Evolutionary conservation across 2,113 vertebrate species (phyloP).

Genomic region (Cariama cristata): DNA sequence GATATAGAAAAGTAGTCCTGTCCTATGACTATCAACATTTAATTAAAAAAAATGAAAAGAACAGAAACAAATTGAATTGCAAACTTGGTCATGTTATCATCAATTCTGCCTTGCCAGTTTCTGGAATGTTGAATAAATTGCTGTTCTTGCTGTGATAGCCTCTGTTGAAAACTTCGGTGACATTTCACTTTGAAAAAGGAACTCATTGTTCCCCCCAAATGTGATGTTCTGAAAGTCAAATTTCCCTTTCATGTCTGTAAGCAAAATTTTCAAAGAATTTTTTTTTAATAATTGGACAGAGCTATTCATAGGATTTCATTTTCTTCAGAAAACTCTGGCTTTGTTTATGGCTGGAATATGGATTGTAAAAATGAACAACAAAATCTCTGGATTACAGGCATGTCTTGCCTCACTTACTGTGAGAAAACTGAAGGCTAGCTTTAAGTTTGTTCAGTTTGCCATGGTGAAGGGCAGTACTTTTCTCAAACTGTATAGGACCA

Average conservation of each 20-base stretch:
- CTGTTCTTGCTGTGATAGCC: slow-evolving; percentile 8
- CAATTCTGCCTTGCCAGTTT: not conserved
- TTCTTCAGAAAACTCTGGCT: not conserved
- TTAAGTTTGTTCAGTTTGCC: not conserved
- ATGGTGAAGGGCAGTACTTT: not conserved
- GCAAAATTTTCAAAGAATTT: slow-evolving; percentile 19
- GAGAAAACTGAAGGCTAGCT: not conserved
- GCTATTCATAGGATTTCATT: not conserved
- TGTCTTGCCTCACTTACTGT: not conserved
- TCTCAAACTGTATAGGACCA: not conserved
- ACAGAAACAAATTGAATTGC: not conserved
- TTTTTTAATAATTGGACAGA: not conserved
- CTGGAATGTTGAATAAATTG: slow-evolving; percentile 46
- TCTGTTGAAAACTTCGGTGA: slow-evolving; percentile 37
- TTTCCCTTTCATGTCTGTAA: slow-evolving; percentile 34
- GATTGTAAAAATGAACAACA: not conserved
- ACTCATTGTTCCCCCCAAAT: slow-evolving; percentile 17
- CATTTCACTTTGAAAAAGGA: slow-evolving; percentile 42
- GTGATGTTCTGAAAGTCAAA: slow-evolving; percentile 9
- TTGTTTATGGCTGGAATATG: not conserved
- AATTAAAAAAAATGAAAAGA: slow-evolving; percentile 33
- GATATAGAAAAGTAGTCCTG: not conserved
- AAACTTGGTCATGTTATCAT: not conserved
- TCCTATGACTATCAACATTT: not conserved
- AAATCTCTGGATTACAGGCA: not conserved